A percentile compares a stretch with the other conserved stretches of the same genome.
Conservation (phyloP, 2,888 invertebrate genomes). For the Eupithecia abbreviata region DNA sequence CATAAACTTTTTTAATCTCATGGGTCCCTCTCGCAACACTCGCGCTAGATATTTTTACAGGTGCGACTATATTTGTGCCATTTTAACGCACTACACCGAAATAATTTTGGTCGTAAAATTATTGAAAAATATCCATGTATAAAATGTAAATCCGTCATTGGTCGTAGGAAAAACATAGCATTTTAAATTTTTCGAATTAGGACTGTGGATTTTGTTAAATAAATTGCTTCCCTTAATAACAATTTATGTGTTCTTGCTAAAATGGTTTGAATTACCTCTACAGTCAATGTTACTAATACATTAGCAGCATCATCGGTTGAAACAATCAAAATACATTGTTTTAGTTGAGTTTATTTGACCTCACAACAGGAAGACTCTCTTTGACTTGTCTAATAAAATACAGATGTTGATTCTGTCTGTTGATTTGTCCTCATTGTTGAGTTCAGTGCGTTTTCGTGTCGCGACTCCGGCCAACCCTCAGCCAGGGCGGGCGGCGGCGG, state of each 20-base stretch:
- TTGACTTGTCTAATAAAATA: background rate
- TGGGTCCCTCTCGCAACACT: constrained; percentile 37
- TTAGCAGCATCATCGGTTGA: background rate
- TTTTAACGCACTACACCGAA: background rate
- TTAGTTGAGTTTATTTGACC: background rate
- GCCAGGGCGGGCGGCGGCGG: constrained; percentile 20
- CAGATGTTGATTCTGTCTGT: background rate
- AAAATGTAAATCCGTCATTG: too few relatives aligned
- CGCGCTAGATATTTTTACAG: constrained; percentile 47
- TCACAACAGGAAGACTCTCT: background rate
- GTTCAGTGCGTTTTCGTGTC: background rate
- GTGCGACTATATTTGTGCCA: background rate
- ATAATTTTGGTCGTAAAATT: background rate
- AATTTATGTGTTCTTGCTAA: background rate
- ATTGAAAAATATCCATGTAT: too few relatives aligned
- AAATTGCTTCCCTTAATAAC: background rate
- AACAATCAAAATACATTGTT: background rate
- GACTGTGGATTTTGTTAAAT: too few relatives aligned
- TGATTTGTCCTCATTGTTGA: background rate
- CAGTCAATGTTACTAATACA: too few relatives aligned
- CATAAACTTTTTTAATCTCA: constrained; percentile 32
- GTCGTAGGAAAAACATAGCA: too few relatives aligned
- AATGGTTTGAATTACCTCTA: background rate
- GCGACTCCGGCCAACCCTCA: constrained; percentile 17
- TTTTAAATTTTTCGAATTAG: too few relatives aligned